These are phyloP conservation scores for Aphidius ervi DNA, from an alignment of 1,140 invertebrate species.

Conservation along the genomic window DNA sequence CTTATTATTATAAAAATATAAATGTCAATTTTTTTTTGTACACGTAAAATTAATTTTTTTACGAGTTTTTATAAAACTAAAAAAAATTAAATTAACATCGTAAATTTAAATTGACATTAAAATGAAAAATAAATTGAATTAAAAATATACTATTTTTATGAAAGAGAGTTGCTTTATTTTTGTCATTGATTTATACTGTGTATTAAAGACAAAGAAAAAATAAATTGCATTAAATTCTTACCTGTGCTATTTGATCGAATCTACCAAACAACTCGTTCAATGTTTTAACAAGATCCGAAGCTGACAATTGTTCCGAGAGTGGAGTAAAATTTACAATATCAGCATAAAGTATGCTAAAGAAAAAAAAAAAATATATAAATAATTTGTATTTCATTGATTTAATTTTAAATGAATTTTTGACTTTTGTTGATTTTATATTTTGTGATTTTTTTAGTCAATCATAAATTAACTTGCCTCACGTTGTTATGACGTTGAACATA, in stretches of 20 bases:
- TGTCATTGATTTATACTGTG: too few species aligned
- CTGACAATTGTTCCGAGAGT: conserved; percentile 84
- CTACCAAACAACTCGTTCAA: conserved; percentile 94
- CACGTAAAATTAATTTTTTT: too few species aligned
- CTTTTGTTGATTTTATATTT: too few species aligned
- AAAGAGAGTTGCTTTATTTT: too few species aligned
- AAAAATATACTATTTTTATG: too few species aligned
- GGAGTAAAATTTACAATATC: conserved; percentile 98
- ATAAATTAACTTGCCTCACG: conserved; percentile 65
- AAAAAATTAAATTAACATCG: neutral
- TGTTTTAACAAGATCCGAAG: conserved; percentile 91
- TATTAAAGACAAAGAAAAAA: too few species aligned
- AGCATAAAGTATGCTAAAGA: conserved; percentile 87
- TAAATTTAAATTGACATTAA: neutral
- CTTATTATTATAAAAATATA: too few species aligned
- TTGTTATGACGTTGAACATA: conserved; percentile 97
- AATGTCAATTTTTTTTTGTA: too few species aligned
- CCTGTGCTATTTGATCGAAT: conserved; percentile 95
- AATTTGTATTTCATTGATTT: too few species aligned
- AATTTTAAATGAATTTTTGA: too few species aligned
- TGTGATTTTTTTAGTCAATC: neutral
- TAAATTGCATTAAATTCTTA: conserved; percentile 37
- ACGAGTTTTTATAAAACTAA: too few species aligned
- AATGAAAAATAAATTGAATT: neutral
- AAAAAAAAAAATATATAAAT: conserved; percentile 16